Evolutionary conservation across 2,797 vertebrate genomes (phyloP), one percentile per base, ranked within the genome.

Genomic region (Neopelma chrysocephalum): DNA sequence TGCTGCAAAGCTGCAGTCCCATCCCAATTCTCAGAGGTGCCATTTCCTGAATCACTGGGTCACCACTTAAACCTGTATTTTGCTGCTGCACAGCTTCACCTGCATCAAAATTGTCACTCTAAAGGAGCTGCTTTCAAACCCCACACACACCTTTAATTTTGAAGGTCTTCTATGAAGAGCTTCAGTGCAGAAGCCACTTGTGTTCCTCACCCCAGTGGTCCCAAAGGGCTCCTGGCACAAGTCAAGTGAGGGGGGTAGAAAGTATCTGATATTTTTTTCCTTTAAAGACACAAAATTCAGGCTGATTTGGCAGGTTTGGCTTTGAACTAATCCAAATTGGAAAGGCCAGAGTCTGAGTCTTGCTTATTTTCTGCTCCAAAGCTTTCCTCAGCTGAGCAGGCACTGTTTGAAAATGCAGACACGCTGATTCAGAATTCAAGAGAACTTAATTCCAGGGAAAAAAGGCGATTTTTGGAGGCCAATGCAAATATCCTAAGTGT

Each of bases 401-500:
- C 22, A 18, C 34, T 32, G 78, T 15, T 18, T 34, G 31, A 38
- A 23, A 25, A 25, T 11, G 10, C 27, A 78, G 29, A 70, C 0
- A 0, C 47, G 4, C 4, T 11, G 14, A 40, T 75, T 51, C 38
- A 16, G 11, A 75, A 78, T 50, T 79, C 66, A 54, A 56, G 14
- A 53, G 12, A 45, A 60, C 56, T 70, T 29, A 15, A 71, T 81
- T 81, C 31, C 81, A 87, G 23, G 12, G 18, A 65, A 22, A n/a
- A 45, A 79, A 48, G 6, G 31, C 9, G 1, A 57, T 38, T 76
- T 70, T 22, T 71, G 5, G 94, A 93, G 47, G 73, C 62, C 53
- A 45, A 82, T 91, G 73, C 87, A 96, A 97, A 84, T 50, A 90
- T 43, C 61, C 43, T 48, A 75, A 77, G 43, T 57, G 18, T 88